Evolutionary conservation across 2,113 vertebrate species (phyloP), one percentile per base, ranked within the genome.

Genomic region (Perognathus longimembris): DNA sequence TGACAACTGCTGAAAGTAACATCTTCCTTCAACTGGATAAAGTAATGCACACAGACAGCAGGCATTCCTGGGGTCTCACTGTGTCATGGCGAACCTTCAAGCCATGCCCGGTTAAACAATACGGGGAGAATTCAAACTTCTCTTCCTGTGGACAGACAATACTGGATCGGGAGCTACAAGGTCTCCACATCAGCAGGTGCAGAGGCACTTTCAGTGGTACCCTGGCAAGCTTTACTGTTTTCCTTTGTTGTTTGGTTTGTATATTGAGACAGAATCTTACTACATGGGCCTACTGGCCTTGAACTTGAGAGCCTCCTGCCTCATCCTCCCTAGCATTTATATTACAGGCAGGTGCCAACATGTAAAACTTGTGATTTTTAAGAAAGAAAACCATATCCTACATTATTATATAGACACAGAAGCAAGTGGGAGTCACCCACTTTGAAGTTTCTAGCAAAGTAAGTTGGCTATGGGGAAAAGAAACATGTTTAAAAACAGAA

Each of bases 391-490:
- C 3, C 2, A n/a, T 64, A 57, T 22, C 36, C 40, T 57, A 42
- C 36, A n/a, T 59, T 86, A 30, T 6, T 67, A 21, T 36, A n/a
- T 0, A 76, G 66, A 22, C 63, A 80, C 30, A 50, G 88, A 0
- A 59, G 63, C 64, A 63, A 85, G 54, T 14, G 12, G 64, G 50
- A 93, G 34, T 81, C 61, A 61, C 36, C 32, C 71, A 61, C 3
- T 66, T 61, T 57, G 11, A 17, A 75, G 26, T 89, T 71, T 92
- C 92, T 81, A 75, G 17, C 14, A 73, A 95, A 63, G 38, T 26
- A 85, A 73, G 50, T 1, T 90, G 54, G 32, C 59, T 81, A 82
- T 50, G n/a, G 11, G 45, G 45, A 45, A 69, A 93, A 85, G 81
- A 67, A n/a, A 38, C 45, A 79, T n/a, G 12, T 86, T 91, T 75